Conservation (phyloP, 92 coral and sea anemone species). For the Zoanthus sansibaricus region DNA sequence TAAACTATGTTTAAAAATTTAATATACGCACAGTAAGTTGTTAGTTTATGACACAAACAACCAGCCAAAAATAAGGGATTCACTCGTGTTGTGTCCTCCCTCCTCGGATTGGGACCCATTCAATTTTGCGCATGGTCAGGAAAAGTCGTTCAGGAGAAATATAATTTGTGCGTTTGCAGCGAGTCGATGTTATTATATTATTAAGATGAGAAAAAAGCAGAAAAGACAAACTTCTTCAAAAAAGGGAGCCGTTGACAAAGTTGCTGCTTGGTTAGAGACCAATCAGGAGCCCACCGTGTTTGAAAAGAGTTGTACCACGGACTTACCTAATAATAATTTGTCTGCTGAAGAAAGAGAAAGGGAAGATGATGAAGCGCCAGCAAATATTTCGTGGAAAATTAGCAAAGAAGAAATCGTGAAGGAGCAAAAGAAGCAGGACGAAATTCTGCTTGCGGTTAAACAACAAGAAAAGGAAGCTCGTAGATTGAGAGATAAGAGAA, state of each 20-base stretch:
- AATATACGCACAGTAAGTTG: no score
- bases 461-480: constrained; percentile 78
- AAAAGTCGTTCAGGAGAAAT: no score
- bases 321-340: constrained; percentile 1
- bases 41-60: no score
- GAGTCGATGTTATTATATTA: constrained; percentile 6
- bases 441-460: constrained; percentile 58
- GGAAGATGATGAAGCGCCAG: constrained; percentile 78
- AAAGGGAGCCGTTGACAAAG: constrained; percentile 8
- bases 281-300: constrained; percentile 1
- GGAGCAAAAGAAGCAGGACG: constrained; percentile 68
- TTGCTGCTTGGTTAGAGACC: not conserved
- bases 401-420: constrained; percentile 77
- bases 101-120: no score
- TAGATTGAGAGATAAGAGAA: constrained; percentile 71
- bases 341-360: constrained; percentile 36
- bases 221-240: constrained; percentile 23
- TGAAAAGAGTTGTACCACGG: not conserved
- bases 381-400: constrained; percentile 77
- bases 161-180: not conserved
- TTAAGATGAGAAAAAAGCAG: constrained; percentile 23
- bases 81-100: no score
- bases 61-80: no score
- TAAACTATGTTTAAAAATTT: no score
- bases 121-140: not conserved